Conservation (phyloP, 2,797 vertebrate genomes). For the Pempheris klunzingeri region DNA sequence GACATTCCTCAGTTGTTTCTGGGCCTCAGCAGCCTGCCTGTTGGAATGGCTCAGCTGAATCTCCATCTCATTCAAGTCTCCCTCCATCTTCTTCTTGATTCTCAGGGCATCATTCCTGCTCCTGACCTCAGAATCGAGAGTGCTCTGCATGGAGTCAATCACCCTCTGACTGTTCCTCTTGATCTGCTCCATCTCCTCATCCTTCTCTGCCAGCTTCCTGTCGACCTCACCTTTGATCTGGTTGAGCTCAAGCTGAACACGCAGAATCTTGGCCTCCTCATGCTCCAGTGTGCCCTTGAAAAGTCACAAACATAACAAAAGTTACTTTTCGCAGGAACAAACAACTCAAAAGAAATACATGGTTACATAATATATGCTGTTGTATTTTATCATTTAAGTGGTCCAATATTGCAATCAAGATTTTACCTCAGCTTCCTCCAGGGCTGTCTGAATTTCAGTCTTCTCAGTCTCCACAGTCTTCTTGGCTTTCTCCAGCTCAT, state of each 20-base stretch:
- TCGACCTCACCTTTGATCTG: constrained; percentile 91
- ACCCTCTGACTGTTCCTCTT: constrained; percentile 90
- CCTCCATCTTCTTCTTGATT: constrained; percentile 94
- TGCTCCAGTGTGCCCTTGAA: constrained; percentile 88
- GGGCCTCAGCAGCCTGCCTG: constrained; percentile 87
- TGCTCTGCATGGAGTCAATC: constrained; percentile 86
- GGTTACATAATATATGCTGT: neutral
- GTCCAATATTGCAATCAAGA: neutral
- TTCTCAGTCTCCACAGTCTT: constrained; percentile 89
- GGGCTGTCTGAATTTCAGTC: constrained; percentile 85
- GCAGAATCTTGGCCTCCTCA: constrained; percentile 90
- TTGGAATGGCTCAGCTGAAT: constrained; percentile 91
- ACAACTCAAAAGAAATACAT: neutral
- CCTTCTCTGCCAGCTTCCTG: constrained; percentile 90
- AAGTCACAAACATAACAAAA: neutral
- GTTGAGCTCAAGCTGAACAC: constrained; percentile 90
- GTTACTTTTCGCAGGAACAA: neutral
- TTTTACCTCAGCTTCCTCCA: constrained; percentile 85
- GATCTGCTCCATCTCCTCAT: constrained; percentile 91
- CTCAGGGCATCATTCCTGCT: constrained; percentile 91
- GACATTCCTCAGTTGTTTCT: constrained; percentile 89
- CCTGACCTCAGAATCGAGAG: constrained; percentile 88
- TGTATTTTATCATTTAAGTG: neutral
- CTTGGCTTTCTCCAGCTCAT: constrained; percentile 90
- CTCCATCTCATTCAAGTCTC: constrained; percentile 91